A percentile compares a stretch with the other conserved stretches of the same genome.
Evolutionary conservation across 2,888 invertebrate genomes (phyloP).

Genomic region (Ophion ellenae): DNA sequence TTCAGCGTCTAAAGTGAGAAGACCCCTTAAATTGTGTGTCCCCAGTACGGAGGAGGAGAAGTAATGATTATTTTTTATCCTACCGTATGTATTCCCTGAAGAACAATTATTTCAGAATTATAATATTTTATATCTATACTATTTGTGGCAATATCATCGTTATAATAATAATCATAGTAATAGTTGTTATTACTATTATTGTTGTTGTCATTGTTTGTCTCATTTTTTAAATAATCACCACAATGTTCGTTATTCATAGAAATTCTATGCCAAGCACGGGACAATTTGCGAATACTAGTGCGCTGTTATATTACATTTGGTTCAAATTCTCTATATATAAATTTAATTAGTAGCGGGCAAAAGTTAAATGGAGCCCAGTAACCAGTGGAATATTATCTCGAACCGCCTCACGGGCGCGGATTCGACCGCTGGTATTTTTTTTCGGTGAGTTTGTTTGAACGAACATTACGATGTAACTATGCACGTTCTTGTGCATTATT

Average conservation of each 20-base stretch:
- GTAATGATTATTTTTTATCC: too few species aligned
- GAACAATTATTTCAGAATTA: too few species aligned
- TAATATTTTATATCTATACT: too few species aligned
- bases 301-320: background rate
- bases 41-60: too few species aligned
- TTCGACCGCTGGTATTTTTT: background rate
- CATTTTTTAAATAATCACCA: background rate
- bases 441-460: background rate
- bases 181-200: background rate
- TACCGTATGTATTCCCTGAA: too few species aligned
- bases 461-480: background rate
- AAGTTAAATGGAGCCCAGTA: background rate
- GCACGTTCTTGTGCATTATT: background rate
- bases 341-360: background rate
- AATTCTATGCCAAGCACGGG: background rate
- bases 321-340: background rate
- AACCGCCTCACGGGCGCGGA: background rate
- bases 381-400: background rate
- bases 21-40: too few species aligned
- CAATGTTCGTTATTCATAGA: background rate
- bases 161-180: too few species aligned
- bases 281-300: background rate
- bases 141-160: too few species aligned
- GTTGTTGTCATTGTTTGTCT: background rate
- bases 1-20: too few species aligned